Evolutionary conservation across 92 coral and sea anemone species (phyloP).

Genomic region (Siderastrea radians): DNA sequence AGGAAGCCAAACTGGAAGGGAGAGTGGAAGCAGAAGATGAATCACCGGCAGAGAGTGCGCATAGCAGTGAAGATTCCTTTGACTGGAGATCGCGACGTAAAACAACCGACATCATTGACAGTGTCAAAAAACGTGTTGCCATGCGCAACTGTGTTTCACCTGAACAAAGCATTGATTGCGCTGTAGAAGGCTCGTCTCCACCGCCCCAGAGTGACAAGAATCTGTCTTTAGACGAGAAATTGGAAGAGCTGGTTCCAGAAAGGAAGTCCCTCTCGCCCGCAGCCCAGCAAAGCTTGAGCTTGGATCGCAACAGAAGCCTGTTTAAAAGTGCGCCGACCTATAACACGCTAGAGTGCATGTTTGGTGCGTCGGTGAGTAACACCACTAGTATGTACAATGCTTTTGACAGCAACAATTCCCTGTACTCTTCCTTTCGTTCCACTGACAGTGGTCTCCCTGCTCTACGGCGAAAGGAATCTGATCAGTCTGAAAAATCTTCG

Average conservation of each 20-base stretch:
- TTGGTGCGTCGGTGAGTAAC: slow-evolving; percentile 54
- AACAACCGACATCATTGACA: slow-evolving; percentile 80
- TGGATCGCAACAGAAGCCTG: slow-evolving; percentile 72
- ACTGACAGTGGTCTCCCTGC: slow-evolving; percentile 9
- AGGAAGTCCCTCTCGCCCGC: slow-evolving; percentile 72
- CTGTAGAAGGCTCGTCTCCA: slow-evolving; percentile 19
- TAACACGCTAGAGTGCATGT: slow-evolving; percentile 77
- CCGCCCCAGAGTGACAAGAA: slow-evolving; percentile 3
- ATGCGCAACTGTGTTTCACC: slow-evolving; percentile 4
- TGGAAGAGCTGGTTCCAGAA: slow-evolving; percentile 79
- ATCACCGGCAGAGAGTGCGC: slow-evolving; percentile 18
- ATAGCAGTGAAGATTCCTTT: slow-evolving; percentile 68
- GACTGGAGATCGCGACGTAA: slow-evolving; percentile 82
- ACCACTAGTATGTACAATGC: background rate
- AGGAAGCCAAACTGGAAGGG: slow-evolving; percentile 25
- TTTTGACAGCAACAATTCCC: slow-evolving; percentile 22
- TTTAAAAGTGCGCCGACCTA: slow-evolving; percentile 68
- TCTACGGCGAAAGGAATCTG: background rate
- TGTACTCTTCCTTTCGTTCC: slow-evolving; percentile 42
- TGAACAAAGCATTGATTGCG: background rate
- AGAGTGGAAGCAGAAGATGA: background rate
- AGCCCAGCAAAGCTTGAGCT: slow-evolving; percentile 74
- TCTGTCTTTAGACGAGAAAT: slow-evolving; percentile 64
- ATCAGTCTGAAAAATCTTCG: slow-evolving; percentile 16
- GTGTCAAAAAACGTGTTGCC: slow-evolving; percentile 81